Conservation (phyloP, 2,113 vertebrate species). For the Lepus europaeus region DNA sequence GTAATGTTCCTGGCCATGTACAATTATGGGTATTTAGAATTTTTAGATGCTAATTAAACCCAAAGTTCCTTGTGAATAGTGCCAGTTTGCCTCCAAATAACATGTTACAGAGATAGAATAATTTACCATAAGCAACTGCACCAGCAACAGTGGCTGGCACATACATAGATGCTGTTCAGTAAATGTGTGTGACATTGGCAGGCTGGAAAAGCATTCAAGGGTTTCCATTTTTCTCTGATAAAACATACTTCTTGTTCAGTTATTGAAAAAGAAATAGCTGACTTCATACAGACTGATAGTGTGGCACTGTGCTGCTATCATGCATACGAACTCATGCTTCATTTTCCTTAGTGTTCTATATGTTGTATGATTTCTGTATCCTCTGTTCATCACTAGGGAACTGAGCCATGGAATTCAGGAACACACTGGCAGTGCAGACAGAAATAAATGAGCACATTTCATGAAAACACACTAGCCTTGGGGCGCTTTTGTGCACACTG, state of each 20-base stretch:
- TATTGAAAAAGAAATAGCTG: neutral
- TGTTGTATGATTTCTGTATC: neutral
- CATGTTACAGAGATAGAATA: conserved; percentile 70
- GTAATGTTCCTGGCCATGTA: conserved; percentile 69
- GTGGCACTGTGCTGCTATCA: neutral
- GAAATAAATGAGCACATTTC: neutral
- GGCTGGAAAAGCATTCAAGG: conserved; percentile 23
- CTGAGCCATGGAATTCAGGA: neutral
- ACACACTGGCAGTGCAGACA: neutral
- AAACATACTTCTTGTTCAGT: neutral
- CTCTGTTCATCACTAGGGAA: neutral
- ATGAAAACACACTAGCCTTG: neutral
- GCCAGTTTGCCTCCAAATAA: conserved; percentile 75
- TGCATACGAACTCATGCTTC: neutral
- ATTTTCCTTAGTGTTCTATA: neutral
- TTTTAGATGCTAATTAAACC: conserved; percentile 77
- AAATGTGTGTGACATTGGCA: conserved; percentile 10
- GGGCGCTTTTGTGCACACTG: neutral
- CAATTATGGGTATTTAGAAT: conserved; percentile 72
- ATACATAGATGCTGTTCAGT: neutral
- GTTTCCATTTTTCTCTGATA: conserved; percentile 34
- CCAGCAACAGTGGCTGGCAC: conserved; percentile 62
- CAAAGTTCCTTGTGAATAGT: conserved; percentile 66
- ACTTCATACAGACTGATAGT: neutral
- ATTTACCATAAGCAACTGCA: conserved; percentile 59